These are phyloP conservation scores for Hydrocynus forskahlii DNA, from an alignment of 2,797 vertebrate genomes.

Conservation along the genomic window DNA sequence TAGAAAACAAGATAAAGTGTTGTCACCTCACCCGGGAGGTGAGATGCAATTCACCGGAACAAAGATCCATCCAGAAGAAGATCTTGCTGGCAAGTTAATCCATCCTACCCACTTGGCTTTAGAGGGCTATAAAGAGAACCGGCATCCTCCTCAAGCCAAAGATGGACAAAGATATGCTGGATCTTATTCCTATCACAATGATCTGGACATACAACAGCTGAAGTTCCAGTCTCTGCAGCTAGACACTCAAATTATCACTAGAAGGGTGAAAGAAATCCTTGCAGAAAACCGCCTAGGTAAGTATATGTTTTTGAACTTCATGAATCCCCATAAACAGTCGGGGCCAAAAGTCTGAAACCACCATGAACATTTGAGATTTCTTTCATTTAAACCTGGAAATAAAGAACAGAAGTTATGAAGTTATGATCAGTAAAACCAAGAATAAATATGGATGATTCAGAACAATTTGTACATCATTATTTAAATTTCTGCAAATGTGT, in stretches of 20 bases:
- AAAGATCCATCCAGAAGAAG: constrained; percentile 81
- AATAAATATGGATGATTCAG: too few species aligned
- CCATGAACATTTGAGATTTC: too few species aligned
- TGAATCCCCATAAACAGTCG: background rate
- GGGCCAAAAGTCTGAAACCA: too few species aligned
- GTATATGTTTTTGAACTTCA: constrained; percentile 23
- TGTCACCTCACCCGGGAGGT: constrained; percentile 74
- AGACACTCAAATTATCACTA: constrained; percentile 94
- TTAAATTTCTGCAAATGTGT: too few species aligned
- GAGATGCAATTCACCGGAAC: constrained; percentile 75
- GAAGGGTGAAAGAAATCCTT: constrained; percentile 95
- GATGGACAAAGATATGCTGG: constrained; percentile 76
- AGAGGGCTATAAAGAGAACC: constrained; percentile 96
- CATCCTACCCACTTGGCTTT: constrained; percentile 70
- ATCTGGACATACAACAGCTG: constrained; percentile 88
- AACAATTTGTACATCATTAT: too few species aligned
- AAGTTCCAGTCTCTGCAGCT: constrained; percentile 92
- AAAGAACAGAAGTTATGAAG: too few species aligned
- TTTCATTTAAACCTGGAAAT: too few species aligned
- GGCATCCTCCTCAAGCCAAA: constrained; percentile 79
- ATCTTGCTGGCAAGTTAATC: constrained; percentile 62
- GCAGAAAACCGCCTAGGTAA: constrained; percentile 95
- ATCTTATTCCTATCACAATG: constrained; percentile 68
- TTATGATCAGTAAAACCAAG: too few species aligned
- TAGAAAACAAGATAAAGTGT: constrained; percentile 66